These are phyloP conservation scores for Polyommatus iphigenia DNA, from an alignment of 2,888 invertebrate genomes.

Conservation along the genomic window DNA sequence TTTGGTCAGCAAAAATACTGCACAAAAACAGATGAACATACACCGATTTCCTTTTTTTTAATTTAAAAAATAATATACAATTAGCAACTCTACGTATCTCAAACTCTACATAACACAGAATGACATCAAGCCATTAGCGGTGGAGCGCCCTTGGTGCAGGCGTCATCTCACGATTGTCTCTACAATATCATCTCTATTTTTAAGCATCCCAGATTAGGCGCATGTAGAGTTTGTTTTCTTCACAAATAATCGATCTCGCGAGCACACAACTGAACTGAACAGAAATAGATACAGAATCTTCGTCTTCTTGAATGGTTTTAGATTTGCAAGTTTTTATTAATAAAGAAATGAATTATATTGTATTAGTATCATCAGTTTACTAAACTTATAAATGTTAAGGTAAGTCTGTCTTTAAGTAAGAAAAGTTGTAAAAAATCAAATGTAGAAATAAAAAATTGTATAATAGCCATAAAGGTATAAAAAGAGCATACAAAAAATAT, in stretches of 20 bases:
- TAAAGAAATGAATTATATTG: too few relatives aligned
- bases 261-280: not conserved
- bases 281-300: not conserved
- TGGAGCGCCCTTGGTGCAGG: constrained; percentile 50
- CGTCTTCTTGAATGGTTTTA: not conserved
- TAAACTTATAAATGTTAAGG: too few relatives aligned
- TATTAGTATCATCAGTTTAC: too few relatives aligned
- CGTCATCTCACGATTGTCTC: constrained; percentile 44
- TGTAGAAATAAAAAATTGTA: too few relatives aligned
- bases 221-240: constrained; percentile 16
- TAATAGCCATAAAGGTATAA: too few relatives aligned
- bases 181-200: constrained; percentile 29
- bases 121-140: constrained; percentile 76
- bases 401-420: too few relatives aligned
- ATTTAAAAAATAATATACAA: not conserved
- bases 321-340: not conserved
- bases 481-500: too few relatives aligned
- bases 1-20: too few relatives aligned
- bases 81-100: constrained; percentile 46
- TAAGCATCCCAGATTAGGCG: constrained; percentile 19
- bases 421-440: too few relatives aligned
- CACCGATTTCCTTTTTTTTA: not conserved
- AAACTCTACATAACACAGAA: constrained; percentile 53
- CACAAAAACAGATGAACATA: too few relatives aligned
- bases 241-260: constrained; percentile 3